Evolutionary conservation across 2,888 invertebrate species (phyloP).

Genomic region (Bedellia somnulentella): DNA sequence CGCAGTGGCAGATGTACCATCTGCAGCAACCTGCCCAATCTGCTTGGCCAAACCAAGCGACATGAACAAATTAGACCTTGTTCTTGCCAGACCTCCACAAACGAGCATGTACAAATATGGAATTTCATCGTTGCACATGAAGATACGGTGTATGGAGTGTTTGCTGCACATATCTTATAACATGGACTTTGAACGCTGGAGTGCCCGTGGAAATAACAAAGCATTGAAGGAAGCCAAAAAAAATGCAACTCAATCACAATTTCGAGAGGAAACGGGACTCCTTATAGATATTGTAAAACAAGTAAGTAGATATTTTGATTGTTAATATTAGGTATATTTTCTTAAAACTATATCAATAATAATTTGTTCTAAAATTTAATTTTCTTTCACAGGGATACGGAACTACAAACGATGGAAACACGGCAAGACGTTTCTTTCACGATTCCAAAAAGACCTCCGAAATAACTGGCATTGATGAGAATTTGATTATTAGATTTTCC

Average conservation of each 20-base stretch:
- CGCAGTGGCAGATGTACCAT: neutral
- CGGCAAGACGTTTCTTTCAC: too few species aligned
- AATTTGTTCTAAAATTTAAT: too few species aligned
- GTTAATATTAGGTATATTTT: too few species aligned
- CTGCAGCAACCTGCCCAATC: too few species aligned
- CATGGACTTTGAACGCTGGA: neutral
- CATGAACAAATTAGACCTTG: neutral
- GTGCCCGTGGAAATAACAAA: conserved; percentile 1
- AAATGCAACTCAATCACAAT: too few species aligned
- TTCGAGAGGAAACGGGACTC: too few species aligned
- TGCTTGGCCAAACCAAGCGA: neutral
- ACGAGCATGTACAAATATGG: neutral
- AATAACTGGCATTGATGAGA: conserved; percentile 5
- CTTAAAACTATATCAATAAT: too few species aligned
- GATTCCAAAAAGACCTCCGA: too few species aligned
- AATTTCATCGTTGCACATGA: neutral
- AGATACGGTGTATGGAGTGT: neutral
- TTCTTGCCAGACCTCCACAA: neutral
- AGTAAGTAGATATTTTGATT: too few species aligned
- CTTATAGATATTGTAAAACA: too few species aligned
- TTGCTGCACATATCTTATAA: conserved; percentile 1
- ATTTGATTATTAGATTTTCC: conserved; percentile 3
- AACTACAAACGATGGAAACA: too few species aligned
- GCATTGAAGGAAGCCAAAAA: neutral
- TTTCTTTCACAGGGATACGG: too few species aligned